Percentiles rank a stretch among this genome's conserved stretches.
These are phyloP conservation scores for Melangyna quadrimaculata DNA, from an alignment of 2,888 invertebrate genomes.

Conservation along the genomic window DNA sequence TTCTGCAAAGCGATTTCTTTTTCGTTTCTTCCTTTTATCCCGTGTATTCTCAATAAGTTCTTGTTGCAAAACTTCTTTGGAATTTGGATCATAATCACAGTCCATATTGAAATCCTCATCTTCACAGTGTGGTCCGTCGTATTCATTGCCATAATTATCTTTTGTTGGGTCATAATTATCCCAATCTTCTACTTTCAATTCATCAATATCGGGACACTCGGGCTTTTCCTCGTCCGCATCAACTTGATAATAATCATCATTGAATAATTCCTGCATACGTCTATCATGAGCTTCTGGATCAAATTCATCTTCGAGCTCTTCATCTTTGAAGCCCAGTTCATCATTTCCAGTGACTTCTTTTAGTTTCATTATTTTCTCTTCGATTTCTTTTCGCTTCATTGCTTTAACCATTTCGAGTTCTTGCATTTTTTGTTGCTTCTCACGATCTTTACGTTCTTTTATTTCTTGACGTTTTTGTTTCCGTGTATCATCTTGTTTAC, in stretches of 20 bases:
- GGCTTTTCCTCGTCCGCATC: slow-evolving; percentile 89
- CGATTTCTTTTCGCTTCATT: slow-evolving; percentile 93
- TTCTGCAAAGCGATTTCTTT: slow-evolving; percentile 89
- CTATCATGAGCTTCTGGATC: slow-evolving; percentile 94
- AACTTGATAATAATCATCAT: slow-evolving; percentile 91
- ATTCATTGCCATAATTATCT: slow-evolving; percentile 81
- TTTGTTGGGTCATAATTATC: slow-evolving; percentile 83
- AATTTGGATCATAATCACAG: slow-evolving; percentile 88
- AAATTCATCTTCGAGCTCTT: slow-evolving; percentile 94
- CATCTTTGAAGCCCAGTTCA: slow-evolving; percentile 83
- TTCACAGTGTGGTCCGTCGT: slow-evolving; percentile 85
- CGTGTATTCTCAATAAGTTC: slow-evolving; percentile 84
- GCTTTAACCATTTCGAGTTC: slow-evolving; percentile 94
- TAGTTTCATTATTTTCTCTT: slow-evolving; percentile 92
- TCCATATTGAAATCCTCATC: slow-evolving; percentile 95
- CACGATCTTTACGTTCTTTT: slow-evolving; percentile 88
- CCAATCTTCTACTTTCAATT: slow-evolving; percentile 80
- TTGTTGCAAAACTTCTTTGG: slow-evolving; percentile 82
- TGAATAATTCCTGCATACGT: slow-evolving; percentile 92
- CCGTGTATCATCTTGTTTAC: slow-evolving; percentile 90
- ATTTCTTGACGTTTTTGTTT: slow-evolving; percentile 89
- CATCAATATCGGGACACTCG: slow-evolving; percentile 90
- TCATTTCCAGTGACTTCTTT: slow-evolving; percentile 94
- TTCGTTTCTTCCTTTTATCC: slow-evolving; percentile 84
- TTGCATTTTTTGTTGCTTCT: slow-evolving; percentile 90